Evolutionary conservation across 2,113 vertebrate genomes (phyloP), one percentile per base, ranked within the genome.

Genomic region (Chauna torquata): DNA sequence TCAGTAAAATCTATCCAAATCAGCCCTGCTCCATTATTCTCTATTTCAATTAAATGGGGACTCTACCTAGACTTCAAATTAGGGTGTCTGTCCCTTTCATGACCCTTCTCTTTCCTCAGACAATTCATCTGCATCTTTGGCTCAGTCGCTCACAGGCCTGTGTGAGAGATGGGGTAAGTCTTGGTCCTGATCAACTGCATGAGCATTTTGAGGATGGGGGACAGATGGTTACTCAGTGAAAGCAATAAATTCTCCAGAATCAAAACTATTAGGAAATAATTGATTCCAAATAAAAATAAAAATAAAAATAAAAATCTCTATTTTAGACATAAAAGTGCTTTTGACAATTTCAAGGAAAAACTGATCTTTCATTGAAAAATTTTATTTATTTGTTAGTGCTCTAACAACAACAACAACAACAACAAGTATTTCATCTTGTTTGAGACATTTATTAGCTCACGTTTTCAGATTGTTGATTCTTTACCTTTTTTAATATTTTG

Each of bases 141-240:
- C 50, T 81, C 23, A 61, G 36, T 88, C 14, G 30, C 9, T 45
- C 58, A 80, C 22, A 76, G 4, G 18, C 5, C 3, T 6, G 1
- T 45, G 54, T 55, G 36, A 0, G 0, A 64, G 20, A 27, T 1
- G 19, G 9, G 8, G 8, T 47, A 57, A 82, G 44, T 34, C 11
- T 30, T 17, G 12, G 6, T 19, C 16, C 23, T 58, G 12, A 59
- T 76, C 30, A 75, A 6, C 42, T 76, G 17, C 17, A 28, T 7
- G 9, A 71, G 8, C 14, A 52, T 68, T 82, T 45, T 64, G 23
- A 78, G 23, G 12, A 65, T 61, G 8, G 11, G 1, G 27, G 8
- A 42, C 5, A 9, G 1, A 36, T 24, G 49, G 27, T 24, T 74
- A 71, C 47, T 84, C 17, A 62, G 4, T 36, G 22, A 45, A 68